Evolutionary conservation across 2,888 invertebrate genomes (phyloP).

Genomic region (Sinopyrophorus schimmeli): DNA sequence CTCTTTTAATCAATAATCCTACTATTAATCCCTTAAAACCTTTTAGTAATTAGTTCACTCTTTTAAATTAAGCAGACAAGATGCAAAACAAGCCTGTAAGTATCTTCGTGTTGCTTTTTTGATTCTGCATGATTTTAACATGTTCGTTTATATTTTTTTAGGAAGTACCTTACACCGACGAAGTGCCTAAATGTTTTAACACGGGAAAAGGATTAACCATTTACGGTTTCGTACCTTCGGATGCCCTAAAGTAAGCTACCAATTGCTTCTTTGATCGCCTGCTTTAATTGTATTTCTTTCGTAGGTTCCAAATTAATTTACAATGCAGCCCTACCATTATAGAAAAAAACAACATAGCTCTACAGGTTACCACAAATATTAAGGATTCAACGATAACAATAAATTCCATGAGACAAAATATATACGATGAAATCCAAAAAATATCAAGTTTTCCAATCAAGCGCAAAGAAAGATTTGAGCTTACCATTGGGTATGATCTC

Average conservation of each 20-base stretch:
- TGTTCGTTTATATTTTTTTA: conserved; percentile 50
- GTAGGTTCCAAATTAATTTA: conserved; percentile 69
- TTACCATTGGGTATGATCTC: conserved; percentile 65
- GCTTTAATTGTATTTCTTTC: conserved; percentile 4
- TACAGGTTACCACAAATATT: conserved; percentile 65
- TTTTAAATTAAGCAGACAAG: no score
- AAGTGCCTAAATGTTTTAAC: conserved; percentile 63
- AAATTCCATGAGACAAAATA: conserved; percentile 56
- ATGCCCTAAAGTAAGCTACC: conserved; percentile 58
- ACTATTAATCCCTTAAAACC: no score
- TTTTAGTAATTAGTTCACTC: no score
- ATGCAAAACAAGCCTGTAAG: no score
- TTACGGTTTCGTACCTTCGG: conserved; percentile 60
- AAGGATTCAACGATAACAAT: conserved; percentile 55
- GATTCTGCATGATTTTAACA: no score
- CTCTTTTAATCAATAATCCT: no score
- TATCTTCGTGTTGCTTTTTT: no score
- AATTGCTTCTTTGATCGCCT: neutral
- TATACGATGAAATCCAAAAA: conserved; percentile 60
- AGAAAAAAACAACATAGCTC: conserved; percentile 70
- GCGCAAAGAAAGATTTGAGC: conserved; percentile 65
- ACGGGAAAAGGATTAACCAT: conserved; percentile 70
- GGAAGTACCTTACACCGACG: conserved; percentile 67
- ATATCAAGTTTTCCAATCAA: conserved; percentile 57
- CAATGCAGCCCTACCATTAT: conserved; percentile 69